Evolutionary conservation across 35 echinoderm and acorn worm genomes (phyloP).

Genomic region (Heliocidaris erythrogramma): DNA sequence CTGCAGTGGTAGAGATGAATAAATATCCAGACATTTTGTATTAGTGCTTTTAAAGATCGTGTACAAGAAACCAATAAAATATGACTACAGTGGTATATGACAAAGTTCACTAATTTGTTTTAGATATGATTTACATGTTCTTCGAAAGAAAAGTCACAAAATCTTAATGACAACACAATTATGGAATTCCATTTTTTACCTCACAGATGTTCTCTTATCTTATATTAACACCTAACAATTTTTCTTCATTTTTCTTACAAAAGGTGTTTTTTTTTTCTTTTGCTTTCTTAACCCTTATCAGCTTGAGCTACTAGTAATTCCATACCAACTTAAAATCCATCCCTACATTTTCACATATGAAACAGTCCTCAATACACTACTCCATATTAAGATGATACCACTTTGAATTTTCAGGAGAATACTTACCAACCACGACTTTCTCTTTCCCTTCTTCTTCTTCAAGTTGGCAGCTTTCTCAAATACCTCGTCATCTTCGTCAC

Average conservation of each 20-base stretch:
- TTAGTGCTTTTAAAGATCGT: neutral
- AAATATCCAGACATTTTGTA: neutral
- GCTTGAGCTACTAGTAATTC: too few relatives aligned
- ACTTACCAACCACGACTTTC: conserved; percentile 60
- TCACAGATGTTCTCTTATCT: too few relatives aligned
- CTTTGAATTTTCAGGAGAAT: neutral
- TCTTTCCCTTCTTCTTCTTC: conserved; percentile 65
- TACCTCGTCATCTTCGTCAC: conserved; percentile 72
- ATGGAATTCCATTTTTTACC: too few relatives aligned
- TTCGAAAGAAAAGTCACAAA: too few relatives aligned
- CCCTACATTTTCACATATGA: too few relatives aligned
- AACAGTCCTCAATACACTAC: too few relatives aligned
- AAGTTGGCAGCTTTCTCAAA: conserved; percentile 36
- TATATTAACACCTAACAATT: too few relatives aligned
- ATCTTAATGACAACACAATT: too few relatives aligned
- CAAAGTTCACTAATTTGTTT: neutral
- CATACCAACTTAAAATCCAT: too few relatives aligned
- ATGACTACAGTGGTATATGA: neutral
- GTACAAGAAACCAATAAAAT: neutral
- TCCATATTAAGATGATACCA: neutral
- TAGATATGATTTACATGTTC: neutral
- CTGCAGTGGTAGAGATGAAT: neutral
- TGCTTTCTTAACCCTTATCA: too few relatives aligned
- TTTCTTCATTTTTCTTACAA: too few relatives aligned
- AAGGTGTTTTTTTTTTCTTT: too few relatives aligned